A percentile compares a stretch with the other conserved stretches of the same genome.
Evolutionary conservation across 2,113 vertebrate species (phyloP).

Genomic region (Coptodon rendalli): DNA sequence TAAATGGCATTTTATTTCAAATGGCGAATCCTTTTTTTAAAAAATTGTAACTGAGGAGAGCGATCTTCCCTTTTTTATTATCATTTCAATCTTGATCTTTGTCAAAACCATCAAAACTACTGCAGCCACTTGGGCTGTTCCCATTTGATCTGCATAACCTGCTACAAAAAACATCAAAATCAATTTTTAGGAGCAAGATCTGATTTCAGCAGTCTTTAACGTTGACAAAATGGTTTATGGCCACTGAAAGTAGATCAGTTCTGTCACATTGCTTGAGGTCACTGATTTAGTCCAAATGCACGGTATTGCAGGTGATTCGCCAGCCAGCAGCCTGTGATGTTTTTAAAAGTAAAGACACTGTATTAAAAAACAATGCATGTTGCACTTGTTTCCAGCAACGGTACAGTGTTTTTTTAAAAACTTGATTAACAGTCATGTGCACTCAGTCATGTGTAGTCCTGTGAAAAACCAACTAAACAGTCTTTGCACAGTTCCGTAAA

Average conservation of each 20-base stretch:
- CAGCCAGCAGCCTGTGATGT: neutral
- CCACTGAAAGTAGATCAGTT: neutral
- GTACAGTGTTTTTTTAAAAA: neutral
- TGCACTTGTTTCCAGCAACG: neutral
- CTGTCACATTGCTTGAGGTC: neutral
- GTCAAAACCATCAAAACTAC: neutral
- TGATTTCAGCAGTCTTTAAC: neutral
- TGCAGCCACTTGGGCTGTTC: neutral
- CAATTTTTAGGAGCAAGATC: neutral
- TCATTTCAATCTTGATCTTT: neutral
- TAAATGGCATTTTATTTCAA: neutral
- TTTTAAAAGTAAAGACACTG: neutral
- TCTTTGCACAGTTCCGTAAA: neutral
- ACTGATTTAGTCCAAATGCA: neutral
- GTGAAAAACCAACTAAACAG: neutral
- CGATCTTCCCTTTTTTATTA: neutral
- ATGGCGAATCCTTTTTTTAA: neutral
- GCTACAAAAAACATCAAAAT: neutral
- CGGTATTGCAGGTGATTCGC: neutral
- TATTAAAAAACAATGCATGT: neutral
- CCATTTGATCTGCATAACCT: neutral
- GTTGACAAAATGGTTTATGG: accelerated
- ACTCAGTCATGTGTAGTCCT: neutral
- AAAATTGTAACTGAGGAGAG: neutral
- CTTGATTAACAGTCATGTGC: neutral